Conservation (phyloP, 2,888 invertebrate genomes). For the Drosophila basisetae region DNA sequence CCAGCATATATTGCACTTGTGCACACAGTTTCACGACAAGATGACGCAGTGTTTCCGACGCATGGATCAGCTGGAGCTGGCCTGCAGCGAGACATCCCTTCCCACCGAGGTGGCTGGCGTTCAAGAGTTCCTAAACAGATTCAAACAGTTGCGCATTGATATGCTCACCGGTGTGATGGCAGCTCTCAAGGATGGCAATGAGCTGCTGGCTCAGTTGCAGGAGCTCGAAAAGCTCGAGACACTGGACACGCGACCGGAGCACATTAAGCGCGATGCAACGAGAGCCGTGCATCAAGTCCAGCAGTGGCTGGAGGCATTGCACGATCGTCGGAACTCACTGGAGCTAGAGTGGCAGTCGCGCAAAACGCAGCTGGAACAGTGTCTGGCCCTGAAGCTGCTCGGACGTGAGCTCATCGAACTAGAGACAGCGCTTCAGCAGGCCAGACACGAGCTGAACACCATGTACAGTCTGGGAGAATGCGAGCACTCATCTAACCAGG, state of each 20-base stretch:
- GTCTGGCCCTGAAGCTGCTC: constrained; percentile 90
- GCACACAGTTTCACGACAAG: constrained; percentile 91
- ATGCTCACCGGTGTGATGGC: constrained; percentile 92
- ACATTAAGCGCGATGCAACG: constrained; percentile 86
- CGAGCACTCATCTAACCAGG: constrained; percentile 88
- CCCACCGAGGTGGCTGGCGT: constrained; percentile 91
- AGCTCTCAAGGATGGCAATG: constrained; percentile 92
- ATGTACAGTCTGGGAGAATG: constrained; percentile 89
- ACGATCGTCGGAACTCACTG: constrained; percentile 90
- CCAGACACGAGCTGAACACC: constrained; percentile 86
- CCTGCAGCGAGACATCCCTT: constrained; percentile 89
- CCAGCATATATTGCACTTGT: constrained; percentile 91
- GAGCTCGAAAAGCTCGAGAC: constrained; percentile 91
- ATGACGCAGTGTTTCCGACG: constrained; percentile 89
- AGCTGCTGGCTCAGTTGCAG: constrained; percentile 90
- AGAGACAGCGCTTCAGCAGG: constrained; percentile 87
- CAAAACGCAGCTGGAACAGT: constrained; percentile 92
- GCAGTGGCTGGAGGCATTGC: constrained; percentile 90
- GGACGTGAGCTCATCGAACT: constrained; percentile 90
- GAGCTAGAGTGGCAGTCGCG: constrained; percentile 89
- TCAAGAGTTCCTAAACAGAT: constrained; percentile 89
- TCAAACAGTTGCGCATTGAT: constrained; percentile 90
- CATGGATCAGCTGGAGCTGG: constrained; percentile 89
- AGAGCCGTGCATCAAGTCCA: constrained; percentile 89
- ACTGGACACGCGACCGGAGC: constrained; percentile 90